A percentile compares a stretch with the other conserved stretches of the same genome.
Evolutionary conservation across 2,797 vertebrate genomes (phyloP).

Genomic region (Sternotherus odoratus): DNA sequence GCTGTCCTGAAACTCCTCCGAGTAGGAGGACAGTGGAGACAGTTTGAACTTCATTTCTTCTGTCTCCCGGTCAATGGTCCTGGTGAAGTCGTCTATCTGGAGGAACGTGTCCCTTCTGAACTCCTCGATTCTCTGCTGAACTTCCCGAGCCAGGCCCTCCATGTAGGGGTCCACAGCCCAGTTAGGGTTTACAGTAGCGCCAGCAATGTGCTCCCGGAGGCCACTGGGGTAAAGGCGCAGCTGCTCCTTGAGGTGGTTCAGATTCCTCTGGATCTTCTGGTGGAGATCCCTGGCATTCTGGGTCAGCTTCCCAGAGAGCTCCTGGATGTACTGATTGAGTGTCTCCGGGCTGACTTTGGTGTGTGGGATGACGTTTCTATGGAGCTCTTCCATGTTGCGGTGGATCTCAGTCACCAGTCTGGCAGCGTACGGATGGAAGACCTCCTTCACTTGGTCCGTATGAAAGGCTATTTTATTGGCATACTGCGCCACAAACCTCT

Average conservation of each 20-base stretch:
- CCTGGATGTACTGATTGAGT: constrained; percentile 72
- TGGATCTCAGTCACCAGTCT: constrained; percentile 83
- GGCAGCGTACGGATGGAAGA: constrained; percentile 78
- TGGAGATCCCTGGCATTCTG: constrained; percentile 75
- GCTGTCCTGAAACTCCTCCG: neutral
- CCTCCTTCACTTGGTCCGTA: constrained; percentile 68
- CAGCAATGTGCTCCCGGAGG: neutral
- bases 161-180: constrained; percentile 65
- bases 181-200: neutral
- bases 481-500: constrained; percentile 80
- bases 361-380: constrained; percentile 52
- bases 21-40: constrained; percentile 23
- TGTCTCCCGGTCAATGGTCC: constrained; percentile 59
- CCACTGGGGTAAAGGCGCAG: constrained; percentile 29
- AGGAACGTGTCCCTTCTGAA: constrained; percentile 69
- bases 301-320: constrained; percentile 74
- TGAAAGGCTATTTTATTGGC: constrained; percentile 71
- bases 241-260: constrained; percentile 82
- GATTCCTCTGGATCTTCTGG: constrained; percentile 77
- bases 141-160: constrained; percentile 83
- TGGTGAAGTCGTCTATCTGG: constrained; percentile 74
- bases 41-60: constrained; percentile 75
- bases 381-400: constrained; percentile 71
- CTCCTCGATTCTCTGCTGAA: constrained; percentile 78
- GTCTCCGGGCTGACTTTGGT: constrained; percentile 48